Evolutionary conservation across 2,797 vertebrate genomes (phyloP), one percentile per base, ranked within the genome.

Genomic region (Cynodonichthys magdalenae): DNA sequence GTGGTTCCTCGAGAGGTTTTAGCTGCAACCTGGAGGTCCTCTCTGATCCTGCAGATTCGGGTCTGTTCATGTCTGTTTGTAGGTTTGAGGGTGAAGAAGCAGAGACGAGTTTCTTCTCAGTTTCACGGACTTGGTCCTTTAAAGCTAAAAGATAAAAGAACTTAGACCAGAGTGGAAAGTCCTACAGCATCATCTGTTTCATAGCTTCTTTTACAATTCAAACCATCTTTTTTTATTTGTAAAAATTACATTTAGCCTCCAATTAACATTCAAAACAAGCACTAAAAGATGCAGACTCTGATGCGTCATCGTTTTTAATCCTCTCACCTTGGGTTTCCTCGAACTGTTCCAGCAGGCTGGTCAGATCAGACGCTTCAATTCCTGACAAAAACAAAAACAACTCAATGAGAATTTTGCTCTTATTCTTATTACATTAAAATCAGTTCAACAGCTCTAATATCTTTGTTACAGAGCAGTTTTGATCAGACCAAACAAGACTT

Each of bases 261-360:
- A 12, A 12, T 34, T 34, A 7, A 7, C 7, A 34, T 34, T 34
- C 31, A 34, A 34, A 34, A 34, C 31, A 7, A 7, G 6, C 31
- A 34, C 1, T 34, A 34, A 8, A 34, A 8, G 31, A 2, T 34
- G 7, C 31, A 1, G 31, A 31, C 6, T 4, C 3, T 3, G 6
- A 3, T 28, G 15, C 12, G 18, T 14, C 17, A 29, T 29, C 41
- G 15, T 41, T 41, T 15, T 49, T 24, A 7, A 18, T 19, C 8
- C 2, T n/a, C 88, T 61, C 83, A 99, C 96, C 96, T 94, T 96
- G 95, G 44, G 94, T 95, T 83, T 96, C 95, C 84, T 99, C 97
- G 74, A 99, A 99, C 84, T 97, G 96, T 77, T 99, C 95, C 84
- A 99, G 83, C 65, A 99, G 94, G 84, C 96, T 98, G 80, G 95